Evolutionary conservation across 2,888 invertebrate species (phyloP), one percentile per base, ranked within the genome.

Genomic region (Cheilosia soror): DNA sequence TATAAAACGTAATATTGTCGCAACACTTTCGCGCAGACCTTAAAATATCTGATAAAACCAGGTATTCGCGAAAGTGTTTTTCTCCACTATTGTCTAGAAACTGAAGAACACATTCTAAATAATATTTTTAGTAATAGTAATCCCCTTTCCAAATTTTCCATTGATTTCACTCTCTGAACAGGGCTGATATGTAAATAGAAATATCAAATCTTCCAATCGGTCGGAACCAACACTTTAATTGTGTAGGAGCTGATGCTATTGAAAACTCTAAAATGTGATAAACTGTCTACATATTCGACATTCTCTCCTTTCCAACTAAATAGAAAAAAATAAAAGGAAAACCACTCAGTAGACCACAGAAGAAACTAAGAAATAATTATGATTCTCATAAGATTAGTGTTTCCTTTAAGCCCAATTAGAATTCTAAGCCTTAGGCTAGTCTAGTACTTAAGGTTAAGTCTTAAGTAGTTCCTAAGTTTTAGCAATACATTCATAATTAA

Each of bases 381-480:
- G 62, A 83, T 65, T 72, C 75, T 66, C 65, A 58, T 73, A 75
- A 71, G 76, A 66, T 76, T 76, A 85, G 58, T 76, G 65, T 53
- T 71, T 66, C 73, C 53, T 76, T 60, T 85, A 76, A 76, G 68
- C 57, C 81, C 86, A 78, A 44, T 65, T 84, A 84, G 84, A 71
- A 65, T 84, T 84, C 84, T 84, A 84, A 84, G 84, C 84, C 84
- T 79, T 84, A 84, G 84, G 84, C 84, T 84, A 84, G 80, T 84
- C 75, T 84, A 84, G 84, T 84, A 84, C 84, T 84, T 84, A 84
- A 84, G 84, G 79, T 80, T 84, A 80, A 84, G 53, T 84, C 84
- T 84, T 84, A 84, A 84, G 84, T 84, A 84, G 84, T 71, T 51
- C 80, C 84, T 84, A 79, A 84, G 80, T 75, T 75, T 57, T 69